phyloP scores from a whole-genome alignment of 2,797 vertebrate genomes.

The Columba guinea region DNA sequence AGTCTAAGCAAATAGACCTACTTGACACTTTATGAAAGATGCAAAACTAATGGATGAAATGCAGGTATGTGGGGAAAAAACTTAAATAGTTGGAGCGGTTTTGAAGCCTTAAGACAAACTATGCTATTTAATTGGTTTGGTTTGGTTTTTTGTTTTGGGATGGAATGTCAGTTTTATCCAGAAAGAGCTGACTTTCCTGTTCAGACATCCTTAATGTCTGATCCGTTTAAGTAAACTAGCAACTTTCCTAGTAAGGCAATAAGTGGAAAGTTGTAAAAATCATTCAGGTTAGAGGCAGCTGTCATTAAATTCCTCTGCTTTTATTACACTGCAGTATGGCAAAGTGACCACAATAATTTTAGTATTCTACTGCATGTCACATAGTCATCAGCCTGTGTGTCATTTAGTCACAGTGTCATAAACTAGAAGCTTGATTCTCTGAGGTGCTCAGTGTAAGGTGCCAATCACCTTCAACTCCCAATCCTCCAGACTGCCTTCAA shows the following conservation, averaged over 20 bases:
- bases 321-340: not conserved
- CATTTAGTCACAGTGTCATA: not conserved
- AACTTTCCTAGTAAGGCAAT: not conserved
- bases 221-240: not conserved
- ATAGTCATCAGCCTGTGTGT: not conserved
- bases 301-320: not conserved
- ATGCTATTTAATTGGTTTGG: not conserved
- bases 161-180: not conserved
- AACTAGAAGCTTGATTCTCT: not conserved
- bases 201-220: not conserved
- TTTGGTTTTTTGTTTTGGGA: not conserved
- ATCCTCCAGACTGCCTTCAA: not conserved
- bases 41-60: not conserved
- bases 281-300: not conserved
- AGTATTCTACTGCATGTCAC: slow-evolving; percentile 14
- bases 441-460: not conserved
- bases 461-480: not conserved
- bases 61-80: not conserved
- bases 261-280: slow-evolving; percentile 12
- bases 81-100: not conserved
- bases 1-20: not conserved
- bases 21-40: not conserved
- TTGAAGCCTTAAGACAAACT: not conserved
- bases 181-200: not conserved
- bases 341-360: not conserved